These are phyloP conservation scores for Cryptotis parvus DNA, from an alignment of 2,113 vertebrate species.

Conservation along the genomic window DNA sequence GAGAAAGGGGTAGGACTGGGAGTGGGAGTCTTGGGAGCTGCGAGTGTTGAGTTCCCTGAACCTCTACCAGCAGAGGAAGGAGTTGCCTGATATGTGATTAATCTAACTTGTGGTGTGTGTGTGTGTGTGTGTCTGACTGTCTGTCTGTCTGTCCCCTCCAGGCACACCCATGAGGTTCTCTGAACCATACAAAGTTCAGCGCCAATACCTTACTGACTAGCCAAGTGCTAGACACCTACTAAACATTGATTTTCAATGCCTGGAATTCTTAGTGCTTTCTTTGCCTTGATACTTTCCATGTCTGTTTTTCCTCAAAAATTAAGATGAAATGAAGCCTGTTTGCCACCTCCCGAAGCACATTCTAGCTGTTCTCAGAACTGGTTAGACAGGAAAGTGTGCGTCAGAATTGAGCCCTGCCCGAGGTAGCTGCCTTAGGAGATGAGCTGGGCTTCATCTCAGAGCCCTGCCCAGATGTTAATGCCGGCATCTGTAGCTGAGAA, in stretches of 20 bases:
- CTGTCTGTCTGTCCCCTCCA: neutral
- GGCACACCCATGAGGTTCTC: no score
- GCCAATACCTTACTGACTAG: neutral
- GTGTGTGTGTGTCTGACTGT: no score
- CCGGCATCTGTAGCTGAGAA: no score
- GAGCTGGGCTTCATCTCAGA: no score
- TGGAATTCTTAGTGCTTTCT: neutral
- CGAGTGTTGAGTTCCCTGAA: neutral
- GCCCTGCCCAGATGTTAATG: no score
- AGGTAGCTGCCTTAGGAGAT: no score
- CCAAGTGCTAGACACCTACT: neutral
- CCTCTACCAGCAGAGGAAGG: no score
- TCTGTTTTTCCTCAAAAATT: neutral
- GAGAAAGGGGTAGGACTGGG: neutral
- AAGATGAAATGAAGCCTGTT: neutral
- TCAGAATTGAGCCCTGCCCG: no score
- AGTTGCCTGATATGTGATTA: neutral
- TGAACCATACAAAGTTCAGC: no score
- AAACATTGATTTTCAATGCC: neutral
- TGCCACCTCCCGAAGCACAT: no score
- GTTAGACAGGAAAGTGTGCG: no score
- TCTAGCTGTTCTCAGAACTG: no score
- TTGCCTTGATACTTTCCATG: neutral
- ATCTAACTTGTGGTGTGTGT: neutral
- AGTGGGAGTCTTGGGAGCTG: neutral